Conservation (phyloP, 2,888 invertebrate species). For the Poecilobothrus nobilitatus region DNA sequence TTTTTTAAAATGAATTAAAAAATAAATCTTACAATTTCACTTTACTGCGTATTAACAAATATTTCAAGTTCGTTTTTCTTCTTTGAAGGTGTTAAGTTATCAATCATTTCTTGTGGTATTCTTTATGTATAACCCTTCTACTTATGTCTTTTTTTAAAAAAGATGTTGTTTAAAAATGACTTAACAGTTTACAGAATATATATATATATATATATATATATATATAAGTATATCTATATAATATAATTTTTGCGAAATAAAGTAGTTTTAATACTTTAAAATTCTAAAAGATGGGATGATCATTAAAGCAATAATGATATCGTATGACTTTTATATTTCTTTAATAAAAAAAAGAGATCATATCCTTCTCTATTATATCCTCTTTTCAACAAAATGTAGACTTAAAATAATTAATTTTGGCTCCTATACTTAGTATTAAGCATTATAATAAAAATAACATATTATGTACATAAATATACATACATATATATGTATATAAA, state of each 20-base stretch:
- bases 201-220: too few relatives aligned
- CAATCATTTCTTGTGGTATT: not conserved
- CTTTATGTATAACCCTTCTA: too few relatives aligned
- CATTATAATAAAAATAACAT: not conserved
- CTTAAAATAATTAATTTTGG: constrained; percentile 3
- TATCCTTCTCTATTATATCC: not conserved
- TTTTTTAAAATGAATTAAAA: too few relatives aligned
- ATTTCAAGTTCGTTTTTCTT: not conserved
- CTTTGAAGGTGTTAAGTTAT: constrained; percentile 3
- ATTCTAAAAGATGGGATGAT: not conserved
- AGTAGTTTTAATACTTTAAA: too few relatives aligned
- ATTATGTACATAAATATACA: not conserved
- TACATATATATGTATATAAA: too few relatives aligned
- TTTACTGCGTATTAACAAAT: too few relatives aligned
- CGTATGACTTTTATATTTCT: not conserved
- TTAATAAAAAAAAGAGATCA: not conserved
- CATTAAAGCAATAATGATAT: not conserved
- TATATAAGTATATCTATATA: too few relatives aligned
- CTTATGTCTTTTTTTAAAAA: too few relatives aligned
- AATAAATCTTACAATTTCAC: too few relatives aligned
- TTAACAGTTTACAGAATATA: too few relatives aligned
- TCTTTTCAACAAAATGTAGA: not conserved
- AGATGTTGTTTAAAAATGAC: too few relatives aligned
- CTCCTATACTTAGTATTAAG: not conserved
- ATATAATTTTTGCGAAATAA: too few relatives aligned